Evolutionary conservation across 2,113 vertebrate species (phyloP), one percentile per base, ranked within the genome.

Genomic region (Erinaceus europaeus): DNA sequence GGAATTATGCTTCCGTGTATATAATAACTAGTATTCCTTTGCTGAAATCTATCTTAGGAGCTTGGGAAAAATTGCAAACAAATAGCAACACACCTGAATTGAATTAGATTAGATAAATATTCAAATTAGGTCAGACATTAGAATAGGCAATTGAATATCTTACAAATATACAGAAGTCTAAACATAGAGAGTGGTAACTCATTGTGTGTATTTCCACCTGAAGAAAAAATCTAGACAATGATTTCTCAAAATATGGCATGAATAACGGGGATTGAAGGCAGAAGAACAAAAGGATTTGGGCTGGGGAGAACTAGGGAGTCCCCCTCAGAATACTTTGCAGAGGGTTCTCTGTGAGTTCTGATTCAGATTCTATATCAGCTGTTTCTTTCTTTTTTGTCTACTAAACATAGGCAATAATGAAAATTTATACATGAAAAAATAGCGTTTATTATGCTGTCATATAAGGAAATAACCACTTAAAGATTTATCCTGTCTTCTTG

Each of bases 291-390:
- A 32, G 15, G 17, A 7, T 61, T 25, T 73, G 4, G 38, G 2
- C 9, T 32, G 5, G 7, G 8, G 1, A 68, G 20, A 1, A 18
- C 0, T 21, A 21, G 1, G 5, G 38, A 23, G 5, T 9, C 46
- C 21, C 44, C 10, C 34, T 50, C 12, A 18, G 3, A 25, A 27
- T 12, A 1, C 42, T 83, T 20, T 29, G 9, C 11, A 21, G 15
- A 71, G 21, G 2, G 2, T 23, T 77, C 55, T 67, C 29, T 68
- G 0, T 46, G 29, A 65, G 27, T 23, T 69, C 40, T 5, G n/a
- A 21, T 29, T 38, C 15, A 0, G 9, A 78, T n/a, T 27, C 50
- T 44, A 11, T 68, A 27, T 32, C 68, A 46, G 2, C 62, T 46
- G 5, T 42, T 48, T 82, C 15, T 59, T 42, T 48, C 13, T 76